Evolutionary conservation across 2,797 vertebrate genomes (phyloP).

Genomic region (Gobio occitaniae): DNA sequence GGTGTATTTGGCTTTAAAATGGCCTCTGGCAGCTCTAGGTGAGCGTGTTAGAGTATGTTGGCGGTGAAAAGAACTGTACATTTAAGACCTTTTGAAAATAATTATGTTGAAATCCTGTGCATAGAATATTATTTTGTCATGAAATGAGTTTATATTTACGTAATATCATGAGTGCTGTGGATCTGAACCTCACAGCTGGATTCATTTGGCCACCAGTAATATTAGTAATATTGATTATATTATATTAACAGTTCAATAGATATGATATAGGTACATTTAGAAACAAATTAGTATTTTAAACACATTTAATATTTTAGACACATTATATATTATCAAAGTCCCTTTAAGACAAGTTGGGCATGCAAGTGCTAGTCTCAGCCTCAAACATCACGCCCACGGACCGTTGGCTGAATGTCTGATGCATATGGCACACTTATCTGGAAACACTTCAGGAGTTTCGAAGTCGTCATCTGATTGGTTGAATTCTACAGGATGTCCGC

Average conservation of each 20-base stretch:
- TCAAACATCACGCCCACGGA: too few relatives aligned
- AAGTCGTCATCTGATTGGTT: too few relatives aligned
- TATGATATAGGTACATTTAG: background rate
- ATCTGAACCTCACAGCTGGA: background rate
- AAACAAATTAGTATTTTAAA: background rate
- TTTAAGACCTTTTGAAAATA: constrained; percentile 13
- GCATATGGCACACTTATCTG: too few relatives aligned
- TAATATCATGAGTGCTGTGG: background rate
- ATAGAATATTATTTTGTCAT: background rate
- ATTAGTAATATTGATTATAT: too few relatives aligned
- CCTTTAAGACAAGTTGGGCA: too few relatives aligned
- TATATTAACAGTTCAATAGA: background rate
- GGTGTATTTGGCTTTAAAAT: constrained; percentile 49
- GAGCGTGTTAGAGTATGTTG: constrained; percentile 23
- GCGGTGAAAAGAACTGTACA: background rate
- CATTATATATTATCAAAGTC: too few relatives aligned
- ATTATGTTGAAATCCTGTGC: background rate
- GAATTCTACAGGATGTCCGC: too few relatives aligned
- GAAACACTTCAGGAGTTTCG: too few relatives aligned
- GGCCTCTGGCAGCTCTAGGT: constrained; percentile 47
- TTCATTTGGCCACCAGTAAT: background rate
- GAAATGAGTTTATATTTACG: background rate
- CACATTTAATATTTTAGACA: constrained; percentile 1
- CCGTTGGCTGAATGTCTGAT: too few relatives aligned
- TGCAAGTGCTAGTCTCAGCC: too few relatives aligned